Base-by-base conservation (phyloP, 2,113 vertebrate species). In the Monarcha castaneiventris region DNA sequence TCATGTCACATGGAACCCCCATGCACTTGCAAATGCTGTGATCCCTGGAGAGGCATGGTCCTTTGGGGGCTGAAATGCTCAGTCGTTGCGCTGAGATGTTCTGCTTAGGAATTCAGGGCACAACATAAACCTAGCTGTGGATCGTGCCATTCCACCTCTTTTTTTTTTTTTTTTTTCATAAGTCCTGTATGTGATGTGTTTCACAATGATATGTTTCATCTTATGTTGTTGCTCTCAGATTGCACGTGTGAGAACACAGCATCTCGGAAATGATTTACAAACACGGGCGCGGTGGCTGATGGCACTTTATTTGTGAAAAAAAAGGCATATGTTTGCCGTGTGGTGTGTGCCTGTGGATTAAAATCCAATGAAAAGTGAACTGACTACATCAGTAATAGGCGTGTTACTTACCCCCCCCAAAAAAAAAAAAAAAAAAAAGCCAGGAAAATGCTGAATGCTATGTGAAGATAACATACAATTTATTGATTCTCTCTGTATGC, bases 241-340 rank as follows among this genome's bases (percentile, higher is more conserved):
- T 48, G 80, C 89, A 87, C 4, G 5, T 95, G 93, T 94, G 92
- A 96, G 92, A 96, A 94, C 76, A 76, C 88, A 96, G 76, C 77
- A 84, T 93, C 93, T 89, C 49, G 0, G 84, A 94, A 93, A 93
- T 58, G 66, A 86, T 91, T 95, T 91, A 86, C 71, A 91, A 86
- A 96, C 90, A 91, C 0, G 75, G 87, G 43, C 32, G 48, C 1
- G 0, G 56, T 82, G 92, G 78, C 91, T 93, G 92, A 87, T 84
- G 90, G 69, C 92, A 82, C 66, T 93, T 84, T 61, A 54, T 94
- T 89, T 95, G 76, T 89, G 92, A 90, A 74, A 63, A 58, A 81
- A 87, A 90, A 96, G 90, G 77, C 96, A 96, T 94, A 90, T 93
- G 90, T 75, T 96, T 94, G 69, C 90, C 73, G 94, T 91, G 73